Evolutionary conservation across 2,797 vertebrate genomes (phyloP).

Genomic region (Platalea minor): DNA sequence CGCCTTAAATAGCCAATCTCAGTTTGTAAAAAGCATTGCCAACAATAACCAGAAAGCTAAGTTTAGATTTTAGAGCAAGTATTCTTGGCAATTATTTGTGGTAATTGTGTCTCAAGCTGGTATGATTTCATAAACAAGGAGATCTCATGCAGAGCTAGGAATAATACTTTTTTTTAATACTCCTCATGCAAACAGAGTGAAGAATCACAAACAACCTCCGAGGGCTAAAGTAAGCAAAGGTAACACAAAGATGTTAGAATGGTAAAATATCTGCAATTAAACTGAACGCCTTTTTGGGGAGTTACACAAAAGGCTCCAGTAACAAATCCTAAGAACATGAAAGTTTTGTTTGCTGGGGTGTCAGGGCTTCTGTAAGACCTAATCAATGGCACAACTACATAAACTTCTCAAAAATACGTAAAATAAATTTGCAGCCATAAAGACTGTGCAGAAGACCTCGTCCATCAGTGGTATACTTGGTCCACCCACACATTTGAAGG

Average conservation of each 20-base stretch:
- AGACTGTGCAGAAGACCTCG: not conserved
- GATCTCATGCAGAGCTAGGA: conserved; percentile 1
- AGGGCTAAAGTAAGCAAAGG: not conserved
- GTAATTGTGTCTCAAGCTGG: conserved; percentile 32
- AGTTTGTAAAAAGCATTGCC: not conserved
- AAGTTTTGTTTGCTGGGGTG: not conserved
- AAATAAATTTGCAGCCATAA: not conserved
- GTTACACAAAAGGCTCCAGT: not conserved
- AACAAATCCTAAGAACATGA: not conserved
- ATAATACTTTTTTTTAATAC: not conserved
- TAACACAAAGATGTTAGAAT: not conserved
- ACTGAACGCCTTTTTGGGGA: not conserved
- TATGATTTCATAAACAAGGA: conserved; percentile 3
- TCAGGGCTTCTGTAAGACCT: not conserved
- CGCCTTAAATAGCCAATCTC: not conserved
- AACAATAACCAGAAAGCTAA: not conserved
- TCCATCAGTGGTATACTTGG: not conserved
- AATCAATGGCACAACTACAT: not conserved
- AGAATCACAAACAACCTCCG: not conserved
- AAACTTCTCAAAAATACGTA: not conserved
- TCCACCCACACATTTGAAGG: not conserved
- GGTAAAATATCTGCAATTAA: not conserved
- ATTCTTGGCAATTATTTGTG: conserved; percentile 8
- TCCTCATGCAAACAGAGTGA: not conserved
- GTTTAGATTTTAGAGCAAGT: not conserved